These are phyloP conservation scores for Monomorium pharaonis DNA, from an alignment of 1,140 invertebrate species.

Conservation along the genomic window DNA sequence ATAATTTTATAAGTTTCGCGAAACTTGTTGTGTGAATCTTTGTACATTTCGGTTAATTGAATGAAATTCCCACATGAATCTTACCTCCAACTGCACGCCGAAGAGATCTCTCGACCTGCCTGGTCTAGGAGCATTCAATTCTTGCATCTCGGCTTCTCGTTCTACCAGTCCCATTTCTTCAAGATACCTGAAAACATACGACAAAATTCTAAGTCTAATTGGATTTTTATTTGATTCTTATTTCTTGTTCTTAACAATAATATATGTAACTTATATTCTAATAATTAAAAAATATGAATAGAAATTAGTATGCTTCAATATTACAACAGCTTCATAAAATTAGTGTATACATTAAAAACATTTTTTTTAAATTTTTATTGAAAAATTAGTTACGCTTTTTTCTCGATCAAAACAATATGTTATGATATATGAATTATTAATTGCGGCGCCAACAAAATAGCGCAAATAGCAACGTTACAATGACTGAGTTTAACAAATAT, in stretches of 20 bases:
- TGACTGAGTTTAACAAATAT: slow-evolving; percentile 14
- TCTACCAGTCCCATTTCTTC: slow-evolving; percentile 82
- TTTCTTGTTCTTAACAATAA: neutral
- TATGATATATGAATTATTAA: slow-evolving; percentile 36
- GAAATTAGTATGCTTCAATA: neutral
- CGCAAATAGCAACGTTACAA: neutral
- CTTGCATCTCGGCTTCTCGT: slow-evolving; percentile 80
- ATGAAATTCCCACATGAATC: slow-evolving; percentile 33
- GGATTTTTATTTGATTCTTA: neutral
- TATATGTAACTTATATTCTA: neutral
- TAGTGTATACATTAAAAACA: neutral
- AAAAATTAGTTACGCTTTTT: slow-evolving; percentile 46
- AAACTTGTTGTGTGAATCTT: neutral
- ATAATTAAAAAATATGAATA: neutral
- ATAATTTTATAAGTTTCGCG: neutral
- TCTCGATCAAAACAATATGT: neutral
- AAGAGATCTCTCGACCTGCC: slow-evolving; percentile 87
- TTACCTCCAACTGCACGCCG: slow-evolving; percentile 88
- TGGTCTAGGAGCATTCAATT: slow-evolving; percentile 79
- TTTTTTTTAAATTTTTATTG: neutral
- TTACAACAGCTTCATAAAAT: neutral
- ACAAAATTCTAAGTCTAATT: slow-evolving; percentile 18
- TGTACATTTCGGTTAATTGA: neutral
- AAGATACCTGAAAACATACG: slow-evolving; percentile 60
- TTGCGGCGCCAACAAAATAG: neutral